Evolutionary conservation across 92 coral and sea anemone genomes (phyloP).

Genomic region (Actinostola sp.): DNA sequence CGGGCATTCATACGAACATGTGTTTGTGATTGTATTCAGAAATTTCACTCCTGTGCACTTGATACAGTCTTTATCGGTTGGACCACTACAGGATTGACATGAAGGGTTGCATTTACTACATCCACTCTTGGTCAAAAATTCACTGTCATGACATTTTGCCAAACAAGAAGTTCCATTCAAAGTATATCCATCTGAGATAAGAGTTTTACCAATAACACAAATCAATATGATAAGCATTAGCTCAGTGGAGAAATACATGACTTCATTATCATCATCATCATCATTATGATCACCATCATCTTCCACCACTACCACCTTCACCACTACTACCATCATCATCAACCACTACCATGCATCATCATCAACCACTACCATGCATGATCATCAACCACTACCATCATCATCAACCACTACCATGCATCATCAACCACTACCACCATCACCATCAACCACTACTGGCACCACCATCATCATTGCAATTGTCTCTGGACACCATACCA

Average conservation of each 20-base stretch:
- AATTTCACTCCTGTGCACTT: slow-evolving; percentile 91
- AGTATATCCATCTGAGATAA: slow-evolving; percentile 68
- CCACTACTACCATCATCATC: neutral
- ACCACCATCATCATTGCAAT: no score
- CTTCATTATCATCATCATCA: neutral
- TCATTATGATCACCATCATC: neutral
- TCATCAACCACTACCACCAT: no score
- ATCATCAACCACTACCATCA: neutral
- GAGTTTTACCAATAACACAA: no score
- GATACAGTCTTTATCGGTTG: slow-evolving; percentile 71
- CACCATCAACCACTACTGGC: no score
- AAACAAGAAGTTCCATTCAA: slow-evolving; percentile 59
- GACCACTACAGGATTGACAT: slow-evolving; percentile 79
- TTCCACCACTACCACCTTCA: neutral
- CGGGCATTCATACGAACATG: slow-evolving; percentile 84
- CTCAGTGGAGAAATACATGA: neutral
- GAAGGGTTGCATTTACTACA: slow-evolving; percentile 81
- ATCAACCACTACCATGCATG: no score
- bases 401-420: no score
- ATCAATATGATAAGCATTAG: no score
- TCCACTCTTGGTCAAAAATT: slow-evolving; percentile 40
- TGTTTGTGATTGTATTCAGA: slow-evolving; percentile 52
- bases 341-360: neutral
- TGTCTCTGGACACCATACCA: no score
- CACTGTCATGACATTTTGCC: slow-evolving; percentile 69